Percentiles rank a stretch among this genome's conserved stretches.
phyloP scores from a whole-genome alignment of 2,113 vertebrate genomes.

The Equus quagga region DNA sequence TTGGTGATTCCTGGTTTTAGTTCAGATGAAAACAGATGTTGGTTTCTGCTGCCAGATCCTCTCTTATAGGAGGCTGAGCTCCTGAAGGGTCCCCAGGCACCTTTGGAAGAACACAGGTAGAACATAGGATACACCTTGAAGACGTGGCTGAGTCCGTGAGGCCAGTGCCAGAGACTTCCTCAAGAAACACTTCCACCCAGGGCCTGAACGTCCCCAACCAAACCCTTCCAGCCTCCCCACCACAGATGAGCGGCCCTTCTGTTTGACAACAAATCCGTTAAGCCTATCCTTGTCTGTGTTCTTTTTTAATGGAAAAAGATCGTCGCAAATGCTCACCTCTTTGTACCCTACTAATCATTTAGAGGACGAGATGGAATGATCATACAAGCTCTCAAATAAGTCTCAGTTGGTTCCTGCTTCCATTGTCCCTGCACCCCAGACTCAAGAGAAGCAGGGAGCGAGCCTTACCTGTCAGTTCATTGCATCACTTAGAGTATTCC shows the following conservation, averaged over 20 bases:
- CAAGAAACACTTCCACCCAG: not conserved
- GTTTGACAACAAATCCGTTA: not conserved
- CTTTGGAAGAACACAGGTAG: not conserved
- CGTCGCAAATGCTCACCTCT: not conserved
- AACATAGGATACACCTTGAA: not conserved
- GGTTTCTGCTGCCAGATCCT: not conserved
- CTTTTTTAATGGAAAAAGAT: not conserved
- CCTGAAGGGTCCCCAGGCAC: not conserved
- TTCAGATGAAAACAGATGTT: not conserved
- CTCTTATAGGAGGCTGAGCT: not conserved
- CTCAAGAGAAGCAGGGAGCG: not conserved
- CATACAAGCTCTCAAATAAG: not conserved
- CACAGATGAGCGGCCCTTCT: not conserved
- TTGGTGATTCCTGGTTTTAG: not conserved
- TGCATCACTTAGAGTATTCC: not conserved
- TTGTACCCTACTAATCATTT: not conserved
- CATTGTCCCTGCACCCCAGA: not conserved
- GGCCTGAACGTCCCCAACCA: not conserved
- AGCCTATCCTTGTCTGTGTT: not conserved
- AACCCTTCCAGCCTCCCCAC: not conserved
- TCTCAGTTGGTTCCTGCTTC: not conserved
- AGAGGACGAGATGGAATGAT: not conserved
- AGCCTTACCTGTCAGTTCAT: not conserved
- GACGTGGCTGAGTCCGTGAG: not conserved
- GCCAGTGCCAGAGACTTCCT: not conserved